These are phyloP conservation scores for Drosophila tripunctata DNA, from an alignment of 2,888 invertebrate genomes.

Conservation along the genomic window DNA sequence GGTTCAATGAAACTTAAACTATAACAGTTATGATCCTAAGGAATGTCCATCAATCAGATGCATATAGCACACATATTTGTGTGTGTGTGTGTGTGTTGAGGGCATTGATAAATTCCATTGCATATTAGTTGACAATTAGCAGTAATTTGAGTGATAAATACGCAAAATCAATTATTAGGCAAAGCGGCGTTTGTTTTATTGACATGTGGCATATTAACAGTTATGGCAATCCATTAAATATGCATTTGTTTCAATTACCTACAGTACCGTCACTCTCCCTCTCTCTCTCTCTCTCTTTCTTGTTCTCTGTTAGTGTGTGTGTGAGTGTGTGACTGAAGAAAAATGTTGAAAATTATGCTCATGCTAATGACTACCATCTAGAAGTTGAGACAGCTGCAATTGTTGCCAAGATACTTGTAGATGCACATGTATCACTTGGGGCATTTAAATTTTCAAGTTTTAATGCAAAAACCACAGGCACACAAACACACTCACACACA, in stretches of 20 bases:
- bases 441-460: conserved; percentile 78
- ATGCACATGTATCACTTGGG: conserved; percentile 61
- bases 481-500: conserved; percentile 9
- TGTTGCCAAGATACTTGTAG: conserved; percentile 41
- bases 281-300: not conserved
- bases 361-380: conserved; percentile 62
- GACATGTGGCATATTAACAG: conserved; percentile 64
- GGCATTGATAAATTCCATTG: conserved; percentile 41
- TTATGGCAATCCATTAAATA: conserved; percentile 62
- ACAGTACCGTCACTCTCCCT: not conserved
- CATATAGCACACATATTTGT: not conserved
- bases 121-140: conserved; percentile 71
- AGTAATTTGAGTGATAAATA: conserved; percentile 74
- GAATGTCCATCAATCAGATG: not conserved
- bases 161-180: conserved; percentile 70
- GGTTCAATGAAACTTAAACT: conserved; percentile 12
- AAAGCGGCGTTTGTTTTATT: conserved; percentile 36
- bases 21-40: not conserved
- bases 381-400: conserved; percentile 25
- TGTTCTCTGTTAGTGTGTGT: too few relatives aligned
- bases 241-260: conserved; percentile 72
- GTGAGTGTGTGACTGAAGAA: conserved; percentile 23
- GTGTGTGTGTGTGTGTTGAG: not conserved
- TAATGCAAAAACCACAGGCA: conserved; percentile 64
- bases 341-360: conserved; percentile 63